phyloP scores from a whole-genome alignment of 2,797 vertebrate genomes.

The Microhierax caerulescens region DNA sequence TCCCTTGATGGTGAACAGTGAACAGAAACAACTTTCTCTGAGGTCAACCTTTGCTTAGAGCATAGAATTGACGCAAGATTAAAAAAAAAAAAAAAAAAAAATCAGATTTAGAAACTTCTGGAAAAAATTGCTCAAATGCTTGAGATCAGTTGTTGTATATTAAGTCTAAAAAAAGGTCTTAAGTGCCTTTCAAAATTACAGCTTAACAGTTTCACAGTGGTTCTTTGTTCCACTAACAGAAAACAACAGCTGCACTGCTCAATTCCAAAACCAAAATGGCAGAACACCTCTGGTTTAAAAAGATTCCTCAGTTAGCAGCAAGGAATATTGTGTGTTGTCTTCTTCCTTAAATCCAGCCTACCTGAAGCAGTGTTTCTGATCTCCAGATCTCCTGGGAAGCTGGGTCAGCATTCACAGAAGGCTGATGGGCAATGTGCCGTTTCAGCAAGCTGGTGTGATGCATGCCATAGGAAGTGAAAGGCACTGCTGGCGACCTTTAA shows the following conservation, averaged over 20 bases:
- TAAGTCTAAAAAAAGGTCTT: background rate
- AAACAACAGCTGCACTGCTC: background rate
- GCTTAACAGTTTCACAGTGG: background rate
- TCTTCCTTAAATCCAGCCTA: conserved; percentile 13
- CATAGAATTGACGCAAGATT: background rate
- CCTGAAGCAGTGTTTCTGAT: conserved; percentile 91
- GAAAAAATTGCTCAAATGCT: background rate
- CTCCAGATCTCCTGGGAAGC: conserved; percentile 98
- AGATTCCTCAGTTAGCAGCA: background rate
- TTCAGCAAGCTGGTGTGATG: conserved; percentile 91
- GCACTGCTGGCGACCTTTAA: conserved; percentile 80
- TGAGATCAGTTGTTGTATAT: background rate
- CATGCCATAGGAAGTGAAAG: conserved; percentile 87
- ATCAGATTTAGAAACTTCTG: background rate
- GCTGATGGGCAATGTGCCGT: conserved; percentile 92
- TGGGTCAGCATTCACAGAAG: conserved; percentile 91
- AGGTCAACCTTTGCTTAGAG: background rate
- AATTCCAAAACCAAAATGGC: background rate
- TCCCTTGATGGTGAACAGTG: background rate
- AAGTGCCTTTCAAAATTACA: background rate
- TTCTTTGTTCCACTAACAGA: background rate
- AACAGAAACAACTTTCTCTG: background rate
- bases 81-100: background rate
- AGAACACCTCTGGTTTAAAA: background rate
- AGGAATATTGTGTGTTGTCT: background rate